Evolutionary conservation across 1,140 invertebrate genomes (phyloP), one percentile per base, ranked within the genome.

Genomic region (Drosophila novamexicana): DNA sequence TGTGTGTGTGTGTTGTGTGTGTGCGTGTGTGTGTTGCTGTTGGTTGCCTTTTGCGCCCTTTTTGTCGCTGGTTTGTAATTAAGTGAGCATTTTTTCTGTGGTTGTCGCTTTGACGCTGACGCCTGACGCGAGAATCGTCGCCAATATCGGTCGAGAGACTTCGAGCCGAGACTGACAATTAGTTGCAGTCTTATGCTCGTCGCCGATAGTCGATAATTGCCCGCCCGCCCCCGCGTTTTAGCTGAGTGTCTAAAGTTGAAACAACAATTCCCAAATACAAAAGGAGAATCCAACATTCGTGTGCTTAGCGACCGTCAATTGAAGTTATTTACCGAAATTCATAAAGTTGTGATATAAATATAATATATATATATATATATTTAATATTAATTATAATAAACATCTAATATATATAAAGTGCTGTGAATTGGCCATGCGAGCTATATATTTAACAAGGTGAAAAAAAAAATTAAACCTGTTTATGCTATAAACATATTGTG

Each of bases 131-230:
- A 34, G 61, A 40, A 32, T 52, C 40, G 75, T 62, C 75, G 73
- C 82, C 85, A 69, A 89, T 90, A 81, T 90, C 77, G 81, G 74
- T 45, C 75, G 75, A 84, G 75, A 81, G 79, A 72, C 75, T 78
- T 90, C 81, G 77, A 75, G 63, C 66, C 72, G 78, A 75, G 79
- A 85, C 65, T 79, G 81, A 90, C 84, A 89, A 89, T 91, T 91
- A 91, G 90, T 91, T 83, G 90, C 85, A 75, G 81, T 91, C 83
- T 90, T 91, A 79, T 84, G 90, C 83, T 91, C 90, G 76, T 88
- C 90, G 90, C 75, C 86, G 89, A 90, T 82, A 91, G 90, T 91
- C 81, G 90, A 67, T 79, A 79, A 68, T 75, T 79, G 58, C 52
- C 68, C 59, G 52, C 68, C 62, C 47, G 49, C 73, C 75, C 66